These are phyloP conservation scores for Bufotes viridis DNA, from an alignment of 2,797 vertebrate species.

Conservation along the genomic window DNA sequence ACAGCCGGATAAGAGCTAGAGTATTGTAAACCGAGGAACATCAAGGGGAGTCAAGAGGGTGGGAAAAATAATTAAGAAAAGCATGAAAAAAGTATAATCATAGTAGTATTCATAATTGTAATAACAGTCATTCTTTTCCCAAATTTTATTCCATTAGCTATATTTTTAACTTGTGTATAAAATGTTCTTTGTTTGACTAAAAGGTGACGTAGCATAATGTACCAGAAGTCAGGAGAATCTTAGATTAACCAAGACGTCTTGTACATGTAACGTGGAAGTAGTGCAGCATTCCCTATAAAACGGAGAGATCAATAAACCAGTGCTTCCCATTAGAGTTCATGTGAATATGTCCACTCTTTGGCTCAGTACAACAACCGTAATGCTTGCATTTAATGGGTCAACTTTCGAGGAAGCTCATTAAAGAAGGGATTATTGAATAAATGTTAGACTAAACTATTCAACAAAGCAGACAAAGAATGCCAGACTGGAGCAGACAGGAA, in stretches of 20 bases:
- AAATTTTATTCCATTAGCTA: neutral
- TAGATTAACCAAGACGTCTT: neutral
- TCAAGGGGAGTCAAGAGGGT: neutral
- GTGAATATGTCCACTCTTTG: neutral
- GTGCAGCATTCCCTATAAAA: neutral
- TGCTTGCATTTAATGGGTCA: conserved; percentile 45
- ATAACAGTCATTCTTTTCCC: neutral
- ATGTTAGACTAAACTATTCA: conserved; percentile 59
- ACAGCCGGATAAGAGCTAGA: neutral
- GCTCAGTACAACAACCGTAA: neutral
- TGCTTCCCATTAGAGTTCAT: neutral
- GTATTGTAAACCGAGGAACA: neutral
- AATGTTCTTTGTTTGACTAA: neutral
- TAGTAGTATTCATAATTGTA: neutral
- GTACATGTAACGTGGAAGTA: neutral
- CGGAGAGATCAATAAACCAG: conserved; percentile 11
- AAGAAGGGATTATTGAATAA: conserved; percentile 57
- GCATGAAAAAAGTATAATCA: neutral
- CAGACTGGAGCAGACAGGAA: conserved; percentile 49
- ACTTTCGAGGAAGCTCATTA: conserved; percentile 58
- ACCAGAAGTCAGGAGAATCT: neutral
- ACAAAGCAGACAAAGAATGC: conserved; percentile 50
- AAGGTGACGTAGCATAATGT: neutral
- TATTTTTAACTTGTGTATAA: neutral
- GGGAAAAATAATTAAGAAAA: neutral